Evolutionary conservation across 2,888 invertebrate species (phyloP).

Genomic region (Eupithecia inturbata): DNA sequence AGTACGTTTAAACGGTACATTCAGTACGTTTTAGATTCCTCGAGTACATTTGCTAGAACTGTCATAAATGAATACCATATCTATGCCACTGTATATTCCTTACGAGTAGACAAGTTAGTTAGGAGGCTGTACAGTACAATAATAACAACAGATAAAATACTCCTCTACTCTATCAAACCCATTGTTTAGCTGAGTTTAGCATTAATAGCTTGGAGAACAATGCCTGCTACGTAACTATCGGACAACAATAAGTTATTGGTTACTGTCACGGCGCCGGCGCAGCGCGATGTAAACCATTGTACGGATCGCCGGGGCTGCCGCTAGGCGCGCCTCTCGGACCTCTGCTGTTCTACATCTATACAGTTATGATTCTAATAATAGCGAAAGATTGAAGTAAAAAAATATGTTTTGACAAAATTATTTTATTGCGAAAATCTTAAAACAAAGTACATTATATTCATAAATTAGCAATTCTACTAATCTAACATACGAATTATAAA

Average conservation of each 20-base stretch:
- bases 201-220: constrained; percentile 26
- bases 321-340: constrained; percentile 31
- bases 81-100: neutral
- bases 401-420: constrained; percentile 48
- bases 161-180: neutral
- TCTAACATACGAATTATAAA: constrained; percentile 50
- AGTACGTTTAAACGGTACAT: too few species aligned
- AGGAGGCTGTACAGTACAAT: neutral
- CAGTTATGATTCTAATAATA: neutral
- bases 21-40: too few species aligned
- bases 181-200: constrained; percentile 10
- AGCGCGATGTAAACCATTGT: constrained; percentile 35
- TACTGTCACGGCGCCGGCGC: constrained; percentile 32
- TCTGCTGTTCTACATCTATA: constrained; percentile 18
- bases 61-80: neutral
- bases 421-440: constrained; percentile 64
- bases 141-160: neutral
- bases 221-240: constrained; percentile 23
- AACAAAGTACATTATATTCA: constrained; percentile 59
- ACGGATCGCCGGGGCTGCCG: constrained; percentile 29
- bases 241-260: constrained; percentile 33
- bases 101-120: neutral
- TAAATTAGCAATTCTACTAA: constrained; percentile 62
- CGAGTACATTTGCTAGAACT: neutral
- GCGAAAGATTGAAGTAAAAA: neutral